Base-by-base conservation (phyloP, 2,797 vertebrate genomes). In the Propithecus perrieri region DNA sequence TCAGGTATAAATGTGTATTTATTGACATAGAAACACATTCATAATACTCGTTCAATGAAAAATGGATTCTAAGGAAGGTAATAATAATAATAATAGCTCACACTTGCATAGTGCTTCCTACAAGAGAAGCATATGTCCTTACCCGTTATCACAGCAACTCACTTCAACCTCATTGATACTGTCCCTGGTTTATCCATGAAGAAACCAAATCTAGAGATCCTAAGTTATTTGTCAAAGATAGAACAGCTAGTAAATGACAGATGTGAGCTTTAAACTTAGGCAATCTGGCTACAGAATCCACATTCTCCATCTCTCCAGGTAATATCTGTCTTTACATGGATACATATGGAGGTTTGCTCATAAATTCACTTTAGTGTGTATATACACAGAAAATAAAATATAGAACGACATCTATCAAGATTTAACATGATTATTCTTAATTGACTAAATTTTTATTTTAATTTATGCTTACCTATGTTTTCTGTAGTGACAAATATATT, bases 361-460 rank as follows among this genome's bases (percentile, higher is more conserved):
- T 71, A 71, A 65, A 72, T 91, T 71, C 33, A 41, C 17, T 41
- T 84, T 76, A 80, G 13, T 76, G 80, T 72, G 33, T 48, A 93
- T 61, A 46, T 43, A 59, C 38, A 43, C 33, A 93, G 33, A 84
- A 74, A 94, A 83, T 38, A 78, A 89, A 89, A 57, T 74, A 61
- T 12, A 50, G 81, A 76, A 79, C 38, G 24, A 12, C 28, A 83
- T 96, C 43, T 22, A 35, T 79, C 33, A 83, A 84, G 55, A 72
- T 78, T 85, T 91, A 96, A 72, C 5, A 10, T 30, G 22, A 18
- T 57, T 57, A 81, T 74, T 35, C 85, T 95, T 85, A 83, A 90
- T 41, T 80, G 75, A 76, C 53, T 55, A 35, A n/a, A 78, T 78
- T 80, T 74, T 95, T 33, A 76, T 92, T 93, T 76, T 50, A 89